Evolutionary conservation across 2,888 invertebrate species (phyloP).

Genomic region (Pterostichus niger): DNA sequence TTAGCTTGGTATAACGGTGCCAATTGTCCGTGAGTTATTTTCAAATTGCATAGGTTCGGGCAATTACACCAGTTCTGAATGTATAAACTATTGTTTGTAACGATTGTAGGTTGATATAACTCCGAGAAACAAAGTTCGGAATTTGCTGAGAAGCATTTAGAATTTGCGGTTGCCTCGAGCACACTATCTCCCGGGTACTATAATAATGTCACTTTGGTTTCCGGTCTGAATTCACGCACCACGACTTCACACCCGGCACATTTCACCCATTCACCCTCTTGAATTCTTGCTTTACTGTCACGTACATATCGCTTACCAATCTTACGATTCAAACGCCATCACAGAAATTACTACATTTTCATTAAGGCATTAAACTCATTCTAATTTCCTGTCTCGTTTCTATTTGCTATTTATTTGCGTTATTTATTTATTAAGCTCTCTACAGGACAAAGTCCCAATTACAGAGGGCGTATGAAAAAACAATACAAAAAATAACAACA

Average conservation of each 20-base stretch:
- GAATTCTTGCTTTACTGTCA: slow-evolving; percentile 5
- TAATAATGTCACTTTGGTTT: slow-evolving; percentile 67
- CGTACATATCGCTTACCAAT: not conserved
- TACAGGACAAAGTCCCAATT: too few species aligned
- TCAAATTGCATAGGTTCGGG: slow-evolving; percentile 56
- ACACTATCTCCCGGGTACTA: slow-evolving; percentile 65
- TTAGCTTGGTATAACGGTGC: not conserved
- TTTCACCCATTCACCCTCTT: not conserved
- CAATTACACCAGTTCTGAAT: slow-evolving; percentile 62
- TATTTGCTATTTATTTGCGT: too few species aligned
- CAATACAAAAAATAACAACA: too few species aligned
- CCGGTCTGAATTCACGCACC: slow-evolving; percentile 57
- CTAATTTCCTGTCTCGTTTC: too few species aligned
- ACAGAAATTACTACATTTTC: not conserved
- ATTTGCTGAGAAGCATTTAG: slow-evolving; percentile 66
- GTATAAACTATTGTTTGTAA: slow-evolving; percentile 67
- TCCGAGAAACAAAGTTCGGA: slow-evolving; percentile 64
- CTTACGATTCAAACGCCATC: not conserved
- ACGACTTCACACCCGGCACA: slow-evolving; percentile 4
- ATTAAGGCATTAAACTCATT: too few species aligned
- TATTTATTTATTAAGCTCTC: too few species aligned
- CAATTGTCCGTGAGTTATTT: slow-evolving; percentile 62
- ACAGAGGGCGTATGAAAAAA: too few species aligned
- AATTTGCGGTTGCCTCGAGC: slow-evolving; percentile 66
- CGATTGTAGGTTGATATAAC: slow-evolving; percentile 67